phyloP scores from a whole-genome alignment of 2,888 invertebrate genomes.

The Agrochola lota region DNA sequence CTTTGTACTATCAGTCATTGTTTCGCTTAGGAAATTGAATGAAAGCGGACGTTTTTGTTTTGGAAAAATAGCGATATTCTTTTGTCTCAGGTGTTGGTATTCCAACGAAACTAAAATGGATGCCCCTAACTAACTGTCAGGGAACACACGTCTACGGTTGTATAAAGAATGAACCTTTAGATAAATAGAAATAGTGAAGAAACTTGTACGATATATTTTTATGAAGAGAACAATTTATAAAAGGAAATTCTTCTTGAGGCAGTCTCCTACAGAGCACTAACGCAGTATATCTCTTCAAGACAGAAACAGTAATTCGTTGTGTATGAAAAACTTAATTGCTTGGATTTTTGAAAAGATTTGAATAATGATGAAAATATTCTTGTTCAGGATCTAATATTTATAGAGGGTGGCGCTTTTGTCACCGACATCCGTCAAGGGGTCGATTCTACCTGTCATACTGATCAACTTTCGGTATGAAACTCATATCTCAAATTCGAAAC shows the following conservation, averaged over 20 bases:
- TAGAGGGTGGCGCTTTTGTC: too few relatives aligned
- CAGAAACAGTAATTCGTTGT: constrained; percentile 16
- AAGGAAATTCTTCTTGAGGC: constrained; percentile 42
- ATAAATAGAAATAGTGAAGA: constrained; percentile 59
- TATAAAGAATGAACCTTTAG: constrained; percentile 62
- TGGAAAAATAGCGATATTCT: constrained; percentile 72
- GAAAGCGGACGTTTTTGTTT: constrained; percentile 75
- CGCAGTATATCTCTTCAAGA: constrained; percentile 15
- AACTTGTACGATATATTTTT: constrained; percentile 59
- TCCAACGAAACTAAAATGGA: constrained; percentile 58
- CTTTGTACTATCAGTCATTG: constrained; percentile 87
- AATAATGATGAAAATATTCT: background rate
- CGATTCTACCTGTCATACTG: too few relatives aligned
- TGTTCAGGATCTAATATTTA: background rate
- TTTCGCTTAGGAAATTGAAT: constrained; percentile 78
- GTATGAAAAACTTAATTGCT: background rate
- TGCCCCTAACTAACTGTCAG: constrained; percentile 61
- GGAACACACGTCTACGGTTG: constrained; percentile 45
- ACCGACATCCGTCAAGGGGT: too few relatives aligned
- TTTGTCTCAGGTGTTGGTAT: constrained; percentile 71
- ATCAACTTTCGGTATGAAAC: too few relatives aligned
- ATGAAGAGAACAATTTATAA: constrained; percentile 59
- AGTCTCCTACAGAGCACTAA: constrained; percentile 16
- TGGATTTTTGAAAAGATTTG: background rate
- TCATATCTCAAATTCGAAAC: too few relatives aligned